Base-by-base conservation (phyloP, 2,888 invertebrate species). In the Zeuzera pyrina region DNA sequence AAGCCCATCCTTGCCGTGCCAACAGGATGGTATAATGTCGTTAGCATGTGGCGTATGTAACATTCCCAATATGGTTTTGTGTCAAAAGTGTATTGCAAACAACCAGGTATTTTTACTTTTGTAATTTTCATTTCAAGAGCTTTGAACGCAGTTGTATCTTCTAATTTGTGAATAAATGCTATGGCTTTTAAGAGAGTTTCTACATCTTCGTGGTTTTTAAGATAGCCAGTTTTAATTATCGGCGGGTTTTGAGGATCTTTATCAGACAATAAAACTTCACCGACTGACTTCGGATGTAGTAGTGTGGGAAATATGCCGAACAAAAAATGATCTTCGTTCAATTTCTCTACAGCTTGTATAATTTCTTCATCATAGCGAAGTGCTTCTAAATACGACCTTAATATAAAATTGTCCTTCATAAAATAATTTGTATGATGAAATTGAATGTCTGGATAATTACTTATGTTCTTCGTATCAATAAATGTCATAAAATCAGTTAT, bases 1-100 rank as follows among this genome's bases (percentile, higher is more conserved):
- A 69, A 61, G 0, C 89, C 91, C 90, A 92, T 92, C 62, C 88
- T 88, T 29, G 86, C 86, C 1, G 89, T 91, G 28, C 91, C 89
- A 1, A 87, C 87, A 1, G 89, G 88, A 56, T 92, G 91, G 61
- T 89, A 91, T 15, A 86, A 55, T 1, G 87, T 85, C 1, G 79
- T 67, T 4, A 76, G 77, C 59, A 86, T 73, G 38, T 86, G 71
- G 10, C 74, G 68, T 3, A 86, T 74, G 22, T 86, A 79, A 49
- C 89, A 89, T 39, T 68, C 65, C 86, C 87, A 86, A 53, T 87
- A 89, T 0, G 55, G 56, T 26, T 84, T 69, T 1, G 69, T 55
- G 24, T 58, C 48, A 30, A 57, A 60, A n/a, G 44, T 39, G 23
- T 59, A 43, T 21, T 54, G 38, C 1, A 41, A 47, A 41, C 85